Conservation (phyloP, 2,113 vertebrate species). For the Peromyscus polionotus region DNA sequence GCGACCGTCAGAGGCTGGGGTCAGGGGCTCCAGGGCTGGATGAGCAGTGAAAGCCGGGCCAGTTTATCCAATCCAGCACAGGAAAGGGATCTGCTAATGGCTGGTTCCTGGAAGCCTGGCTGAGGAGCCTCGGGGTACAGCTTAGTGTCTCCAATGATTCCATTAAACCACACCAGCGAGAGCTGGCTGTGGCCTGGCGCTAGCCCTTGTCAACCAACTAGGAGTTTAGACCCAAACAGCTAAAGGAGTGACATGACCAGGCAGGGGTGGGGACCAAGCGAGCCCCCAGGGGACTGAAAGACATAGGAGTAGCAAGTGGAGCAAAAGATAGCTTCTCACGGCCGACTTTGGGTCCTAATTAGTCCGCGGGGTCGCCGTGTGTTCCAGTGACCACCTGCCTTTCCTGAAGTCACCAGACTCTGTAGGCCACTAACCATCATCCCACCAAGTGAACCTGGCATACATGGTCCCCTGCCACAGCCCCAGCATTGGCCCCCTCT, state of each 20-base stretch:
- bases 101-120: constrained; percentile 63
- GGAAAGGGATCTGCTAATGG: constrained; percentile 21
- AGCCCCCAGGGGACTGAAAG: neutral
- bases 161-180: constrained; percentile 37
- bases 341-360: constrained; percentile 5
- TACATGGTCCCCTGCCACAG: neutral
- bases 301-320: neutral
- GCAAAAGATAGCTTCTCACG: neutral
- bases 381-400: neutral
- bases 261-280: neutral
- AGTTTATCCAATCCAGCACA: neutral
- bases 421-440: neutral
- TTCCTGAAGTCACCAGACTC: neutral
- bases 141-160: constrained; percentile 59
- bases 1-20: neutral
- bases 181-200: neutral
- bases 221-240: neutral
- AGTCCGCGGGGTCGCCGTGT: neutral
- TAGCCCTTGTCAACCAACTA: constrained; percentile 11
- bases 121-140: constrained; percentile 30
- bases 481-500: neutral
- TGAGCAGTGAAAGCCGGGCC: rapidly evolving
- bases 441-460: neutral
- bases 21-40: neutral
- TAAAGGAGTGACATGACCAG: neutral